phyloP scores from a whole-genome alignment of 1,140 invertebrate genomes.

The Calephelis nemesis region DNA sequence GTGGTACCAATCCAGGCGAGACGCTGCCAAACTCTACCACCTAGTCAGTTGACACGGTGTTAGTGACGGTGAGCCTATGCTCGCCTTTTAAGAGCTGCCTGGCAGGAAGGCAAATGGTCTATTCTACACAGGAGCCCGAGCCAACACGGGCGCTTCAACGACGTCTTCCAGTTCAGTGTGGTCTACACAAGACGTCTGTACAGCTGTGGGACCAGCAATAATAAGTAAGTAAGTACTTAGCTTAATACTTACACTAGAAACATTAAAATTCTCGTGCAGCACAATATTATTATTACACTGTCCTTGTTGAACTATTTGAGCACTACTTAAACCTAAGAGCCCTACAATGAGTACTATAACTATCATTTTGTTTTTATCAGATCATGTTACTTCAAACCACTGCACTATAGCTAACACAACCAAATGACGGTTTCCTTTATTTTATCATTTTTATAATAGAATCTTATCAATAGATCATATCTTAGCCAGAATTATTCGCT shows the following conservation, averaged over 20 bases:
- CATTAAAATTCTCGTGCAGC: constrained; percentile 37
- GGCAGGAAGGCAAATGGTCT: too few relatives aligned
- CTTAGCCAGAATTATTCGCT: constrained; percentile 10
- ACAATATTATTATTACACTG: constrained; percentile 48
- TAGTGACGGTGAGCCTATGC: too few relatives aligned
- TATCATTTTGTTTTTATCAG: constrained; percentile 46
- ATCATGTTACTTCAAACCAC: constrained; percentile 47
- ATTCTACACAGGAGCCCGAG: too few relatives aligned
- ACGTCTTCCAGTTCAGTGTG: too few relatives aligned
- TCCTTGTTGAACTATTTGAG: constrained; percentile 51
- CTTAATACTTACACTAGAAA: constrained; percentile 36
- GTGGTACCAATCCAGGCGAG: too few relatives aligned
- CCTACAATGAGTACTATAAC: constrained; percentile 48
- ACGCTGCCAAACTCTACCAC: too few relatives aligned
- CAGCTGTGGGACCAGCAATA: too few relatives aligned
- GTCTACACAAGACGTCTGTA: too few relatives aligned
- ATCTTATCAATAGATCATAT: constrained; percentile 46
- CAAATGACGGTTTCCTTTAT: constrained; percentile 43
- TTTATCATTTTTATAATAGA: constrained; percentile 55
- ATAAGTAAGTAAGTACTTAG: too few relatives aligned
- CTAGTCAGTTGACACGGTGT: too few relatives aligned
- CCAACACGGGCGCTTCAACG: too few relatives aligned
- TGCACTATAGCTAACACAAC: constrained; percentile 33
- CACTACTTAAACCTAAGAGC: constrained; percentile 45
- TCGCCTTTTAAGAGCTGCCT: too few relatives aligned